Conservation (phyloP, 2,888 invertebrate genomes). For the Nomada flava region DNA sequence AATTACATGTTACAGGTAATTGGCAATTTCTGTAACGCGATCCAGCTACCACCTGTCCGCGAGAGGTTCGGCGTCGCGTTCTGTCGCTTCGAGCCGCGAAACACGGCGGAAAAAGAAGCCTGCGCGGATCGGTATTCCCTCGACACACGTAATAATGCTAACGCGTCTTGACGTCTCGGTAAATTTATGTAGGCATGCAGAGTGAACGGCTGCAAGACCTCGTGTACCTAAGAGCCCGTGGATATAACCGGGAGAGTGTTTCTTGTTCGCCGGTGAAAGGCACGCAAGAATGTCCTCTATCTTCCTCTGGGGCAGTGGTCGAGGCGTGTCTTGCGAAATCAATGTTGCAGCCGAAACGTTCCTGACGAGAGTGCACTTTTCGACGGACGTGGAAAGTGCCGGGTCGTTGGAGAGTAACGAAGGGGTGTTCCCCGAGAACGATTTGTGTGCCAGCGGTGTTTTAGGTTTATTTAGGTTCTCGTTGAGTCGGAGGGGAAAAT, state of each 20-base stretch:
- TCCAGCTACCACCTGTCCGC: constrained; percentile 74
- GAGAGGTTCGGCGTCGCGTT: constrained; percentile 38
- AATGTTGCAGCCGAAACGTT: constrained; percentile 46
- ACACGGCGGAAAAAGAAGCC: constrained; percentile 25
- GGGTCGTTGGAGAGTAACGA: neutral
- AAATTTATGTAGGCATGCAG: constrained; percentile 70
- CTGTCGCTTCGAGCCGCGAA: constrained; percentile 2
- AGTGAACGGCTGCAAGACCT: constrained; percentile 43
- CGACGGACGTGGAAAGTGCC: neutral
- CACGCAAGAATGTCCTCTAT: constrained; percentile 43
- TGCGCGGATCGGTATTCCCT: constrained; percentile 61
- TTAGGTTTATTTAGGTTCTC: neutral
- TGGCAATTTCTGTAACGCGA: constrained; percentile 81
- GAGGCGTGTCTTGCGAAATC: constrained; percentile 56
- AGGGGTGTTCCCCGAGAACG: neutral
- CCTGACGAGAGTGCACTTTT: neutral
- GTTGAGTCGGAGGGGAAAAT: neutral
- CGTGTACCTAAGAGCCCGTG: constrained; percentile 44
- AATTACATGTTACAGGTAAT: constrained; percentile 81
- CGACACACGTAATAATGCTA: constrained; percentile 71
- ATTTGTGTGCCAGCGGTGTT: constrained; percentile 25
- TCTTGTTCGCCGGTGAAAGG: constrained; percentile 37
- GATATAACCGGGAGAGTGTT: constrained; percentile 42
- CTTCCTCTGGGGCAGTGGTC: neutral
- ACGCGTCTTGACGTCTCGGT: constrained; percentile 64